Base-by-base conservation (phyloP, 2,113 vertebrate genomes). In the Corythaeola cristata region DNA sequence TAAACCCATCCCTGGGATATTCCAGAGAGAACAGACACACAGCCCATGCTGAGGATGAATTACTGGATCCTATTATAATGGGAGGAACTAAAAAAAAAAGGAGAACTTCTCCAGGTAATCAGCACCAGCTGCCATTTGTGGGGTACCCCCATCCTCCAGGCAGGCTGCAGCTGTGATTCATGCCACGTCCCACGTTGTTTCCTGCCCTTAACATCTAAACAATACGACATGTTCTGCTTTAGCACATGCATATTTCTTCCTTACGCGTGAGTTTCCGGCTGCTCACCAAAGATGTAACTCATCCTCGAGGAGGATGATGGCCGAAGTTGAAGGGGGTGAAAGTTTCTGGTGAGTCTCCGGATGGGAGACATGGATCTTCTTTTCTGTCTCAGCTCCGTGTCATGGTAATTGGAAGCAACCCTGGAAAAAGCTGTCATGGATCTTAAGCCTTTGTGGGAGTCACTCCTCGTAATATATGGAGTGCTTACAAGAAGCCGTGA, bases 381-480 rank as follows among this genome's bases (percentile, higher is more conserved):
- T 56, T 77, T 79, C 76, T 56, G 26, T 7, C 1, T 94, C 84
- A 95, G 94, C 71, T 76, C 59, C 6, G 0, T 68, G 33, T 95
- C 93, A 92, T 67, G 62, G 47, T 88, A 95, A 96, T 91, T 90
- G 71, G 79, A 94, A 94, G 71, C 89, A 95, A 89, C 0, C 7
- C 63, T 96, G 86, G 85, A 85, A 96, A 96, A 91, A 0, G 1
- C 23, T 81, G 44, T 28, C 72, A 47, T 5, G 75, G 76, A 33
- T 87, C 72, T 81, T 81, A 84, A 90, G 69, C 63, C 77, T 88
- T 92, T 78, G 88, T 92, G 90, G 86, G 83, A 96, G 94, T 94
- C 39, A 22, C 45, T 66, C 32, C 67, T 44, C 2, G 4, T 78
- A 60, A 89, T 63, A 71, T 81, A 96, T 79, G 69, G 85, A 87